Percentiles rank a stretch among this genome's conserved stretches.
These are phyloP conservation scores for Patagioenas fasciata DNA, from an alignment of 2,113 vertebrate species.

Conservation along the genomic window DNA sequence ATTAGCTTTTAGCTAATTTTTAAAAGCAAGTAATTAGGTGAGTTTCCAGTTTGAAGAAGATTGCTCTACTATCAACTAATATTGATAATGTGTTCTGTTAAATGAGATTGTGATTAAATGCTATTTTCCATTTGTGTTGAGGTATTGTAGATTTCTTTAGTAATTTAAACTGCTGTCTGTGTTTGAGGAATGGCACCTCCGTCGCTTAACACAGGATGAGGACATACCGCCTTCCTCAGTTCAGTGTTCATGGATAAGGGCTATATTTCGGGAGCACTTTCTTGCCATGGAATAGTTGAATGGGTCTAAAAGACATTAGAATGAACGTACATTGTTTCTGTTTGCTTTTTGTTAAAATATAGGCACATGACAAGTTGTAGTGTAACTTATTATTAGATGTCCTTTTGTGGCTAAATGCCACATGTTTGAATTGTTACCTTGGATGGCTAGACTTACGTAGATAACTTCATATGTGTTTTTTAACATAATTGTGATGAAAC, in stretches of 20 bases:
- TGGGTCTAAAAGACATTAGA: neutral
- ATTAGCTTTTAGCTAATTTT: neutral
- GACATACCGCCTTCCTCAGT: neutral
- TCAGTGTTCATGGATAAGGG: neutral
- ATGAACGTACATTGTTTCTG: fast-evolving
- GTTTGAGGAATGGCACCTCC: neutral
- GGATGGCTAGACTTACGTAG: neutral
- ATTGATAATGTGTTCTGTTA: neutral
- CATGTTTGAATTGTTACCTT: neutral
- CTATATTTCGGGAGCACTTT: neutral
- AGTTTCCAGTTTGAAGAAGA: neutral
- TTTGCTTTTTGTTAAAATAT: neutral
- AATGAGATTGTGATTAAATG: neutral
- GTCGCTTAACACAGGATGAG: neutral
- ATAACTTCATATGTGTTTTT: neutral
- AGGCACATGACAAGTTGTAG: neutral
- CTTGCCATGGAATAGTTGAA: neutral
- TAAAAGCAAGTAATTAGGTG: neutral
- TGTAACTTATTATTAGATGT: neutral
- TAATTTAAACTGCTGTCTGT: neutral
- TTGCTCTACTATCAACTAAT: neutral
- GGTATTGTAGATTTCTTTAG: neutral
- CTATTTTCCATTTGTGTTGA: neutral
- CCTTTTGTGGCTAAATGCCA: neutral
- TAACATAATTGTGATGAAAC: neutral